Percentiles rank a stretch among this genome's conserved stretches.
These are phyloP conservation scores for Acanthosepion pharaonis DNA, from an alignment of 2,888 invertebrate genomes.

Conservation along the genomic window DNA sequence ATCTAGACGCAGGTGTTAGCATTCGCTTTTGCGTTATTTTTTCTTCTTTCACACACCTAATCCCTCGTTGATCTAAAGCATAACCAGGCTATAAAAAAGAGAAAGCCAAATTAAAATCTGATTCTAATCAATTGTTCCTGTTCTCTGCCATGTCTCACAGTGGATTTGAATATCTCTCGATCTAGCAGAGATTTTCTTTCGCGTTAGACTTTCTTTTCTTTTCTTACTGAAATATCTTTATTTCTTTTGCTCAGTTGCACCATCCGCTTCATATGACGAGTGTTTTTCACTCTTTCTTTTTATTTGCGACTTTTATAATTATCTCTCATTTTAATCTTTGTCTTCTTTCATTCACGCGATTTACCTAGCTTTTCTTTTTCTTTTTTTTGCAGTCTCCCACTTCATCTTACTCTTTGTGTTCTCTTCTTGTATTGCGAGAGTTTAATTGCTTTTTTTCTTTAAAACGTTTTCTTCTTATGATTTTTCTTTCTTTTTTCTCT, in stretches of 20 bases:
- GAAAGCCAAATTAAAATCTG: neutral
- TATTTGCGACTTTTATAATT: neutral
- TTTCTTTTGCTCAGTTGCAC: neutral
- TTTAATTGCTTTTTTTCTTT: neutral
- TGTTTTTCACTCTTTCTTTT: neutral
- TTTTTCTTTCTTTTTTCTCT: neutral
- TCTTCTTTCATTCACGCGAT: neutral
- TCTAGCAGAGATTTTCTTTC: neutral
- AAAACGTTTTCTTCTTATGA: neutral
- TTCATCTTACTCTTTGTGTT: neutral
- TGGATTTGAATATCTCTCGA: neutral
- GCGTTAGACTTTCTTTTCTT: neutral
- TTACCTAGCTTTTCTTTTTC: neutral
- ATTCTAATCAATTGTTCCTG: neutral
- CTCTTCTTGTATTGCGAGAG: neutral
- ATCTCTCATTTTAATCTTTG: neutral
- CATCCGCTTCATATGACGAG: neutral
- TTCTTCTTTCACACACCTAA: neutral
- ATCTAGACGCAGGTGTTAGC: neutral
- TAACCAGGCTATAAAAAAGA: neutral
- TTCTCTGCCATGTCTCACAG: neutral
- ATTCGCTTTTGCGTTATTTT: neutral
- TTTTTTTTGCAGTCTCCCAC: neutral
- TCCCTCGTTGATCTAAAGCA: neutral
- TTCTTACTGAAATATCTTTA: neutral